Evolutionary conservation across 2,888 invertebrate genomes (phyloP), one percentile per base, ranked within the genome.

Genomic region (Ormyrus nitidulus): DNA sequence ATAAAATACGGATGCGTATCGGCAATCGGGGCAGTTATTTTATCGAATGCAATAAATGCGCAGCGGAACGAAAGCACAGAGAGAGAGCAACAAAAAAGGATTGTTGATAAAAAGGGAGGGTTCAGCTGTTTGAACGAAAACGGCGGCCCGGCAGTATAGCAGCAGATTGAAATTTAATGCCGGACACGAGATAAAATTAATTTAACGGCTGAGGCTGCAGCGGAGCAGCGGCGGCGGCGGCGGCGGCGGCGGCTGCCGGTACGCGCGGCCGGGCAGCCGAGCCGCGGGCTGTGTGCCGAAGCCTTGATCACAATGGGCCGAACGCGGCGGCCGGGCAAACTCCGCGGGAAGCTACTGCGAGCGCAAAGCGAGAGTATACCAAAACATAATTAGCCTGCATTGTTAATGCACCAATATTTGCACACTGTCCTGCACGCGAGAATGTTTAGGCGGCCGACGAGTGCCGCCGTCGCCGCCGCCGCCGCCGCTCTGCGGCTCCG

Each of bases 331-430:
- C 44, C 46, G 85, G 84, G 86, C 87, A 87, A 88, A 87, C 88
- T 87, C 73, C 53, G 51, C 66, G 11, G 6, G 11, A 9, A 61
- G 19, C 13, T 13, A 5, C 51, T 49, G 49, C 51, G 13, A 8
- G 9, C 13, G 65, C 69, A 56, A 11, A 46, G 10, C 85, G 83
- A 83, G 84, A 83, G 84, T 82, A 76, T 85, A 89, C 88, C 89
- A 89, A 90, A 90, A 90, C 89, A 90, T 90, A 90, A 90, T 90
- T 90, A 90, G 90, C 87, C 86, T 89, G 89, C 88, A 90, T 90
- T 90, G 88, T 90, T 90, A 89, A 90, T 90, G 88, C 88, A 89
- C 88, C 89, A 90, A 90, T 90, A 90, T 90, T 90, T 90, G 89
- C 86, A 87, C 86, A 83, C 88, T 90, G 88, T 89, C 89, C 89